Evolutionary conservation across 2,113 vertebrate species (phyloP), one percentile per base, ranked within the genome.

Genomic region (Bothrops jararaca): DNA sequence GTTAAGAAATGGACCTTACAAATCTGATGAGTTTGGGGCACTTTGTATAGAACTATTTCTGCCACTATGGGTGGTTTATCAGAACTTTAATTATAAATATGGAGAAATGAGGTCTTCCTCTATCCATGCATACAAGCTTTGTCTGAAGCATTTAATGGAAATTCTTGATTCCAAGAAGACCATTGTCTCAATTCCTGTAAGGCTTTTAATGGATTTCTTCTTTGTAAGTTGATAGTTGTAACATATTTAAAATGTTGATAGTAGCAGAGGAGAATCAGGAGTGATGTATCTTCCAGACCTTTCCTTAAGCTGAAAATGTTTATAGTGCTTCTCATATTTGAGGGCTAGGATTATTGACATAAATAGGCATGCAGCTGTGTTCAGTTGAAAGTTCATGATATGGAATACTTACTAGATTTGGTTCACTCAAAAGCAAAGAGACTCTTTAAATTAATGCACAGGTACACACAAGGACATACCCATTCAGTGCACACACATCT

Each of bases 211-310:
- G 57, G 57, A 93, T 92, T 95, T 88, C 93, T 92, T 6, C 39
- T 90, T 95, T 95, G 89, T 48, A 56, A 64, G 95, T 57, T 89
- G 88, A 89, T 57, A 89, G 74, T 88, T 93, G 86, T 92, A 54
- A 95, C 93, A 57, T 95, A 95, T 95, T 94, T 92, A 95, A 95
- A 58, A 95, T 94, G 89, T 57, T 92, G 92, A 89, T 91, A 95
- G 56, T 85, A 90, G 95, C 24, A 60, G 64, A 94, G 93, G 94
- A 91, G 15, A 42, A 94, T 93, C 91, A 94, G 91, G 42, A 93
- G 45, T 26, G 58, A 26, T 86, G 94, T 60, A 94, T 94, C 93
- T 95, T 92, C 92, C 88, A 93, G 74, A 60, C 91, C 22, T 12
- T 11, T 94, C 13, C 88, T 45, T 90, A 15, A 23, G 74, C 22